Evolutionary conservation across 2,888 invertebrate species (phyloP), one percentile per base, ranked within the genome.

Genomic region (Gibbula magus): DNA sequence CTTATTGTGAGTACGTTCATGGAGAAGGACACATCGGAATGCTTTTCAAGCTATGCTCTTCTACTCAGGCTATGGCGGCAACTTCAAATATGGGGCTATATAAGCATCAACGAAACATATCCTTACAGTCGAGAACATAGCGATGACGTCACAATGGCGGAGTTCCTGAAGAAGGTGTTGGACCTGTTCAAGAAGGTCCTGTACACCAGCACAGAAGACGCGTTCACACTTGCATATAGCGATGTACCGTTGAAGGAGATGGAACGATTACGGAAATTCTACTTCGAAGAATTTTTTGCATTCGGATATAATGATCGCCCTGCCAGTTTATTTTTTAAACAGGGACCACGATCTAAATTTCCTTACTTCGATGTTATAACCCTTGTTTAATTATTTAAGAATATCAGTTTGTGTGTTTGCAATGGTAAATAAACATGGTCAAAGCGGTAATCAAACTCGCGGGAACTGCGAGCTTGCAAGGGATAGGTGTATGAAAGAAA

Each of bases 311-410:
- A 22, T 22, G 39, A 66, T n/a, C 45, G 66, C 4, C 39, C 66
- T 20, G 61, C 29, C n/a, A 18, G 39, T 39, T 76, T 53, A 74
- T 82, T 16, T 74, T 78, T 61, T 79, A 75, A 77, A 66, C 73
- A 18, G 13, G 18, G 66, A 0, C 39, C 70, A 20, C 35, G 3
- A 18, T 32, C 39, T 0, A n/a, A 70, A 18, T 70, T 70, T 32
- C n/a, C 25, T 4, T 75, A 53, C 18, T 51, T 53, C 10, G 75
- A 75, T 51, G 22, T 52, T 10, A 51, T 35, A 3, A 45, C 5
- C 13, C 5, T 45, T 45, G 5, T 45, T 45, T 45, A 13, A 45
- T 10, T 45, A 10, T 45, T 10, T 1, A 45, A 10, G n/a, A 13
- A 45, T 8, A 45, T 5, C 5, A 45, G n/a, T n/a, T n/a, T n/a